Conservation (phyloP, 35 echinoderm and acorn worm species). For the Anneissia japonica region DNA sequence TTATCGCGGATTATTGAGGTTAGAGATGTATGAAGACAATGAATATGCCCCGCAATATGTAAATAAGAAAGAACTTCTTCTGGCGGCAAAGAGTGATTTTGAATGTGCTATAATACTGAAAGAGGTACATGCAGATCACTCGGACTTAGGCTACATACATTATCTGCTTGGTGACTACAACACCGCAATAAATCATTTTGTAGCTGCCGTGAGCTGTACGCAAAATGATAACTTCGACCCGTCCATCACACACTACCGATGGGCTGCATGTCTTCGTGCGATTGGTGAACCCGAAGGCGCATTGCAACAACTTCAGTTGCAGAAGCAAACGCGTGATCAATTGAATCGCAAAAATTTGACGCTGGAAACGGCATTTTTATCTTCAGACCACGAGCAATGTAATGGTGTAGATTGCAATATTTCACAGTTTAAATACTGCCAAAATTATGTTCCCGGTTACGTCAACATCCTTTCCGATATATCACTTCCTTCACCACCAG, state of each 20-base stretch:
- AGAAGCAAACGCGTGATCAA: slow-evolving; percentile 3
- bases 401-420: slow-evolving; percentile 81
- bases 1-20: slow-evolving; percentile 45
- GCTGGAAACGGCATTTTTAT: slow-evolving; percentile 30
- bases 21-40: slow-evolving; percentile 56
- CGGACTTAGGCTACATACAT: slow-evolving; percentile 63
- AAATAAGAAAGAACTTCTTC: slow-evolving; percentile 17
- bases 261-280: slow-evolving; percentile 58
- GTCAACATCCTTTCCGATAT: slow-evolving; percentile 66
- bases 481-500: not conserved
- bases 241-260: slow-evolving; percentile 54
- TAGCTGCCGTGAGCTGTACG: slow-evolving; percentile 35
- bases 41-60: not conserved
- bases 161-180: slow-evolving; percentile 54
- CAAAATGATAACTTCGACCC: slow-evolving; percentile 70
- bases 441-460: slow-evolving; percentile 54
- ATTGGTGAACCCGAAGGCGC: slow-evolving; percentile 61
- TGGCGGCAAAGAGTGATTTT: slow-evolving; percentile 48
- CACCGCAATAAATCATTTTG: slow-evolving; percentile 51
- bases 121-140: slow-evolving; percentile 66
- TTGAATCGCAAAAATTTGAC: slow-evolving; percentile 23
- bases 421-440: slow-evolving; percentile 67
- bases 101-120: slow-evolving; percentile 46
- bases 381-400: slow-evolving; percentile 56
- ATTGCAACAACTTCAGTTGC: slow-evolving; percentile 13